Evolutionary conservation across 2,888 invertebrate genomes (phyloP).

Genomic region (Aelia acuminata): DNA sequence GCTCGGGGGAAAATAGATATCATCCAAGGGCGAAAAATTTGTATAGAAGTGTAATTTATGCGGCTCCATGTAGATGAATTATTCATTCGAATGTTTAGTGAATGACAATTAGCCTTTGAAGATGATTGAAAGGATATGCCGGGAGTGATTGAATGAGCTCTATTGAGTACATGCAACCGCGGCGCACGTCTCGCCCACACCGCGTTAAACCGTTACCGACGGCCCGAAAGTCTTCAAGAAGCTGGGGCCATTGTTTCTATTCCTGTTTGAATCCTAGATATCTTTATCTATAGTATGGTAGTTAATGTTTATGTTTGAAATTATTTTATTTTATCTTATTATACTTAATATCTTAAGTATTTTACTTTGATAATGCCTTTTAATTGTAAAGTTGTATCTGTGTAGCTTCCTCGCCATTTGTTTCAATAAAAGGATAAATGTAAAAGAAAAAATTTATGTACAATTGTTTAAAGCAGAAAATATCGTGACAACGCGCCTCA

Average conservation of each 20-base stretch:
- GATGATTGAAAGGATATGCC: background rate
- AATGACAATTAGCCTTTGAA: background rate
- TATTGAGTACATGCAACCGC: background rate
- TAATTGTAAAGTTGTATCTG: too few species aligned
- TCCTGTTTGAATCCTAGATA: background rate
- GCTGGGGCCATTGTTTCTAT: background rate
- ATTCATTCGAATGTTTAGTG: background rate
- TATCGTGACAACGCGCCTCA: too few species aligned
- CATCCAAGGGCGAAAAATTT: background rate
- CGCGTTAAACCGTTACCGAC: background rate
- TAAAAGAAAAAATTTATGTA: too few species aligned
- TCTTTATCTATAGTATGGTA: background rate
- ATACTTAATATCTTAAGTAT: too few species aligned
- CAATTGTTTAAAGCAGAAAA: too few species aligned
- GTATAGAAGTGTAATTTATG: background rate
- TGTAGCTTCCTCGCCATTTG: too few species aligned
- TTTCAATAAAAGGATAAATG: too few species aligned
- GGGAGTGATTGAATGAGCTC: background rate
- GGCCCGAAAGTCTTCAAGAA: background rate
- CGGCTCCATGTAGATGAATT: background rate
- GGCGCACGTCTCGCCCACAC: constrained; percentile 20
- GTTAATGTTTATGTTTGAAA: background rate
- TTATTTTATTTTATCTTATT: too few species aligned
- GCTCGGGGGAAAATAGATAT: background rate
- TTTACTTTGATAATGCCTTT: too few species aligned